Percentiles rank a stretch among this genome's conserved stretches.
phyloP scores from a whole-genome alignment of 2,888 invertebrate species.

The Zaprionus bogoriensis region DNA sequence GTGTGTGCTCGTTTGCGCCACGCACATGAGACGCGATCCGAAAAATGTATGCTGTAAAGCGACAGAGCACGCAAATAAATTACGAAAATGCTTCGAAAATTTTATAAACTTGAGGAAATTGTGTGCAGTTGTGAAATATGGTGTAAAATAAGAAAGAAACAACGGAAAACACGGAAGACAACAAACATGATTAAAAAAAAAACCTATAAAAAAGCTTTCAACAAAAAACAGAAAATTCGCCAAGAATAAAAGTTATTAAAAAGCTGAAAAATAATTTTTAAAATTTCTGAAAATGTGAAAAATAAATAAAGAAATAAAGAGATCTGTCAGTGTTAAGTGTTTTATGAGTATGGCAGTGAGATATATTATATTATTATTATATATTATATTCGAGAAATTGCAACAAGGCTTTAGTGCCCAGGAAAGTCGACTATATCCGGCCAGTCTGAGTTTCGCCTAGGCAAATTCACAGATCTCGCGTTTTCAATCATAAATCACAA shows the following conservation, averaged over 20 bases:
- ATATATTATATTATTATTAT: too few relatives aligned
- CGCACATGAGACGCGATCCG: conserved; percentile 30
- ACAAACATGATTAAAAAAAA: background rate
- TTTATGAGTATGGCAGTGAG: too few relatives aligned
- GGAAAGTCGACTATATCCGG: background rate
- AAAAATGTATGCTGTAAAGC: conserved; percentile 11
- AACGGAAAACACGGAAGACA: background rate
- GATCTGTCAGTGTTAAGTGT: too few relatives aligned
- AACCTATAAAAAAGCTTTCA: background rate
- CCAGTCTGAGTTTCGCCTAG: background rate
- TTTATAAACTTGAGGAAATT: background rate
- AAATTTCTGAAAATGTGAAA: background rate
- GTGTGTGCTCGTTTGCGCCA: conserved; percentile 2
- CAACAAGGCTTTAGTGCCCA: background rate
- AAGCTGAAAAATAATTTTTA: background rate
- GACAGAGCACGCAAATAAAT: conserved; percentile 19
- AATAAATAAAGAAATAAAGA: background rate
- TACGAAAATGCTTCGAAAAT: conserved; percentile 6
- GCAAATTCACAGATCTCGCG: conserved; percentile 14
- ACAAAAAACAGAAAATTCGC: background rate
- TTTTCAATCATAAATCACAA: conserved; percentile 26
- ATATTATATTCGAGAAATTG: background rate
- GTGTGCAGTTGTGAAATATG: conserved; percentile 24
- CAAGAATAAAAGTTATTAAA: background rate
- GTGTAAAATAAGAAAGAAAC: background rate